Percentiles rank a stretch among this genome's conserved stretches.
These are phyloP conservation scores for Polymixis lichenea DNA, from an alignment of 2,888 invertebrate genomes.

Conservation along the genomic window DNA sequence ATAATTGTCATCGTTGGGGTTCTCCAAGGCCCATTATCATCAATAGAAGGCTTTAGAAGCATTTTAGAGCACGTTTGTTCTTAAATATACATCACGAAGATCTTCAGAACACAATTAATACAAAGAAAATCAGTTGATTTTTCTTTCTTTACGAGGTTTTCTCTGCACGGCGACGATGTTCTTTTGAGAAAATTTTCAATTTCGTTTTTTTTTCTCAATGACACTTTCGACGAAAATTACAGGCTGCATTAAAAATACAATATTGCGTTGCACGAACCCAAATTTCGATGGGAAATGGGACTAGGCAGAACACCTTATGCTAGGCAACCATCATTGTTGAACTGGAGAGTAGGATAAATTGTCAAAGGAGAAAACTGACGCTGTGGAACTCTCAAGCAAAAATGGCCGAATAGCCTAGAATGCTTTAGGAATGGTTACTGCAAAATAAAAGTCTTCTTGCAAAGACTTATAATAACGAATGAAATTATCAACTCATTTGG, in stretches of 20 bases:
- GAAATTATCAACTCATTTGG: conserved; percentile 1
- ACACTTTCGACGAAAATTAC: not conserved
- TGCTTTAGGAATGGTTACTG: not conserved
- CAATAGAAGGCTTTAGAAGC: too few species aligned
- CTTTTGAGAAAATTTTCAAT: too few species aligned
- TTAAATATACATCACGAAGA: too few species aligned
- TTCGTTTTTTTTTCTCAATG: too few species aligned
- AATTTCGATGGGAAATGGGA: not conserved
- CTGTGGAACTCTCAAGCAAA: not conserved
- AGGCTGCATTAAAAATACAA: not conserved
- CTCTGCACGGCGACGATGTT: too few species aligned
- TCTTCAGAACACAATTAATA: too few species aligned
- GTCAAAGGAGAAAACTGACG: not conserved
- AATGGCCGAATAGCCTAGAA: not conserved
- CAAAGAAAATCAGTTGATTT: too few species aligned
- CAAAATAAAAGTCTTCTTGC: not conserved
- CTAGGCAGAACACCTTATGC: too few species aligned
- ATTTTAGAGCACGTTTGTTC: too few species aligned
- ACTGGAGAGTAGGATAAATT: not conserved
- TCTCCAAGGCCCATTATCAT: too few species aligned
- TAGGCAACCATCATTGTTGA: not conserved
- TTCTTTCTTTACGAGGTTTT: too few species aligned
- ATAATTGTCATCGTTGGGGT: too few species aligned
- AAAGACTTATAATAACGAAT: not conserved
- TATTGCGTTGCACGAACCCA: not conserved